A percentile compares a stretch with the other conserved stretches of the same genome.
Evolutionary conservation across 2,888 invertebrate genomes (phyloP).

Genomic region (Subacronicta megacephala): DNA sequence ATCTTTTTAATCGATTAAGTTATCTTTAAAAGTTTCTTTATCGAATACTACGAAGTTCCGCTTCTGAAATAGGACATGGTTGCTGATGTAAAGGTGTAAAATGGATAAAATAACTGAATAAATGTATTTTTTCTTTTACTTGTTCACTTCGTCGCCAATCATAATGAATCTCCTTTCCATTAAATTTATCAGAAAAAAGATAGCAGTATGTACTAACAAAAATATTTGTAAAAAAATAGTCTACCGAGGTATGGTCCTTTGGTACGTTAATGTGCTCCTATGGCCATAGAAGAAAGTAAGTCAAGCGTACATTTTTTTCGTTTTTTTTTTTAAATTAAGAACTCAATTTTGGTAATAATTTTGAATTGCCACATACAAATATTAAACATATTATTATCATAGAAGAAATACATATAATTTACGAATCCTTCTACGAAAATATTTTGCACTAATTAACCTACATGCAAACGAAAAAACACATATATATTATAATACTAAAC

Average conservation of each 20-base stretch:
- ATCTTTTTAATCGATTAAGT: neutral
- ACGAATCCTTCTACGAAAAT: no score
- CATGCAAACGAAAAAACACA: conserved; percentile 23
- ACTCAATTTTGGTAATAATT: no score
- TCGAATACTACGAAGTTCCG: no score
- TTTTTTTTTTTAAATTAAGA: no score
- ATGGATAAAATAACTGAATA: conserved; percentile 6
- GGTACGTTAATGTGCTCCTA: no score
- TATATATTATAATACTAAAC: conserved; percentile 21
- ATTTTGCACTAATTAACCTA: conserved; percentile 16
- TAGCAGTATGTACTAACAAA: neutral
- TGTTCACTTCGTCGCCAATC: neutral
- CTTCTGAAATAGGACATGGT: neutral
- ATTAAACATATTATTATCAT: no score
- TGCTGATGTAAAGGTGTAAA: neutral
- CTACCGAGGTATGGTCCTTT: no score
- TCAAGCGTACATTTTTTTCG: no score
- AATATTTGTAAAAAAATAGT: no score
- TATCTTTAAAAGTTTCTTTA: neutral
- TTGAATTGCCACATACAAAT: no score
- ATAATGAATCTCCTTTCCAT: conserved; percentile 1
- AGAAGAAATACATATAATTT: no score
- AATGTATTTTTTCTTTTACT: neutral
- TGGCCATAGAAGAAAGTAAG: no score
- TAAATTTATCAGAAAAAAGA: conserved; percentile 3